Conservation (phyloP, 1,140 invertebrate species). For the Drosophila nasuta region DNA sequence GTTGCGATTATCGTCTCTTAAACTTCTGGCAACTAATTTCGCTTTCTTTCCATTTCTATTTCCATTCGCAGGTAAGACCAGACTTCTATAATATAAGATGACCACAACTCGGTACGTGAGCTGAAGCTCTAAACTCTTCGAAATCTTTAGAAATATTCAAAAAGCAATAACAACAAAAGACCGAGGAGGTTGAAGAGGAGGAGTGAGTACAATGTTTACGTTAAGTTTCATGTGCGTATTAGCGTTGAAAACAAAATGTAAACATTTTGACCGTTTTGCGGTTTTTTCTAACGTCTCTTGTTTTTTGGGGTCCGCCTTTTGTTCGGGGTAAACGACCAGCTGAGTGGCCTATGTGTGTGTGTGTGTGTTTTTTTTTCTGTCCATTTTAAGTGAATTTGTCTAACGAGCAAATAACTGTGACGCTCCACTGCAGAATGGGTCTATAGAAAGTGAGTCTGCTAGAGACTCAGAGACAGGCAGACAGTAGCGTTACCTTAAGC, state of each 20-base stretch:
- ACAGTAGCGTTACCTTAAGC: constrained; percentile 3
- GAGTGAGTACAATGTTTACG: constrained; percentile 8
- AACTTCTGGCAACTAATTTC: constrained; percentile 66
- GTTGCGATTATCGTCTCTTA: constrained; percentile 22
- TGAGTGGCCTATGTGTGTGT: constrained; percentile 25
- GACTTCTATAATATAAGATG: constrained; percentile 50
- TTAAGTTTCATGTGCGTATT: constrained; percentile 65
- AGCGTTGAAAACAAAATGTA: constrained; percentile 72
- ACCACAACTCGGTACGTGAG: constrained; percentile 62
- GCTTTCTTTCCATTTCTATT: constrained; percentile 61
- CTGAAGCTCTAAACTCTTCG: constrained; percentile 28
- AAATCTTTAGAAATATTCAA: constrained; percentile 22
- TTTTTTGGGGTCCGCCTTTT: constrained; percentile 37
- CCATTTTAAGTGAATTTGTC: constrained; percentile 47
- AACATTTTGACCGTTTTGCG: constrained; percentile 71
- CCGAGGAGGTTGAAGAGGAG: neutral
- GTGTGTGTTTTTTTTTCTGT: constrained; percentile 6
- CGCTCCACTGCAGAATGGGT: constrained; percentile 34
- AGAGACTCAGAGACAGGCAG: neutral
- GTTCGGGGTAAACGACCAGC: constrained; percentile 68
- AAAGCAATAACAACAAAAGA: constrained; percentile 9
- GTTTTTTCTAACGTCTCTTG: constrained; percentile 19
- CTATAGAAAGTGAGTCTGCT: constrained; percentile 39
- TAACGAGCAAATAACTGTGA: constrained; percentile 31
- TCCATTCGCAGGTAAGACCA: constrained; percentile 65